phyloP scores from a whole-genome alignment of 1,140 invertebrate genomes.

The Penaeus vannamei region DNA sequence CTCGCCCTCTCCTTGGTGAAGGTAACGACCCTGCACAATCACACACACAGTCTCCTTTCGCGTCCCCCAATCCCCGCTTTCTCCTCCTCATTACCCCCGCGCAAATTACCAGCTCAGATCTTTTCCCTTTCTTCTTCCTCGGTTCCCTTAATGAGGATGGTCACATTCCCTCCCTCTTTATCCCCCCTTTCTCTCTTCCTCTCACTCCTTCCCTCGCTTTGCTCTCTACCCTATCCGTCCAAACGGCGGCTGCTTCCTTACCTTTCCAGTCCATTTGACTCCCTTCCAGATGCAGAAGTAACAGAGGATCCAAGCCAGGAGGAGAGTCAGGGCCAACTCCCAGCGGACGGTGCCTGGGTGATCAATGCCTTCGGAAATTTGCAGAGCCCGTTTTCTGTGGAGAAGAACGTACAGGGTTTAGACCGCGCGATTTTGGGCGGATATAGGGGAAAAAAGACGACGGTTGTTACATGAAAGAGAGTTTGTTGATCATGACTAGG shows the following conservation, averaged over 20 bases:
- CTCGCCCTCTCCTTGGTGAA: no score
- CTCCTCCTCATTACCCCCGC: not conserved
- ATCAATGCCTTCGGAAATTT: conserved; percentile 86
- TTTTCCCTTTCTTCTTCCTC: not conserved
- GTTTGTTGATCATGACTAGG: not conserved
- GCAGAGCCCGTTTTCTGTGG: conserved; percentile 81
- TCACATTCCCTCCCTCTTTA: not conserved
- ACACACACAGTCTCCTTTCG: no score
- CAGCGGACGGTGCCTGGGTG: conserved; percentile 84
- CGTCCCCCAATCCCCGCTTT: not conserved
- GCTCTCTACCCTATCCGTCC: no score
- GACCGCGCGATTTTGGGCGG: not conserved
- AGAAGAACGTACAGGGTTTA: not conserved
- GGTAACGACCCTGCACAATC: no score
- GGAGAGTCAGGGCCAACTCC: conserved; percentile 88
- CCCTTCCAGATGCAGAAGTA: conserved; percentile 96
- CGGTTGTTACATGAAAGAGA: not conserved
- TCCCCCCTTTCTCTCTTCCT: conserved; percentile 2
- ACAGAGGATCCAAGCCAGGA: conserved; percentile 90
- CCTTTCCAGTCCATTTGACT: conserved; percentile 75
- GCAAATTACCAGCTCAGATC: conserved; percentile 4
- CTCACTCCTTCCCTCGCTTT: not conserved
- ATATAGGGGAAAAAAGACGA: not conserved
- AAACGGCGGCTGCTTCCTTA: conserved; percentile 5
- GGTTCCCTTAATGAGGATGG: not conserved